Evolutionary conservation across 2,113 vertebrate genomes (phyloP), one percentile per base, ranked within the genome.

Genomic region (Carassius auratus): DNA sequence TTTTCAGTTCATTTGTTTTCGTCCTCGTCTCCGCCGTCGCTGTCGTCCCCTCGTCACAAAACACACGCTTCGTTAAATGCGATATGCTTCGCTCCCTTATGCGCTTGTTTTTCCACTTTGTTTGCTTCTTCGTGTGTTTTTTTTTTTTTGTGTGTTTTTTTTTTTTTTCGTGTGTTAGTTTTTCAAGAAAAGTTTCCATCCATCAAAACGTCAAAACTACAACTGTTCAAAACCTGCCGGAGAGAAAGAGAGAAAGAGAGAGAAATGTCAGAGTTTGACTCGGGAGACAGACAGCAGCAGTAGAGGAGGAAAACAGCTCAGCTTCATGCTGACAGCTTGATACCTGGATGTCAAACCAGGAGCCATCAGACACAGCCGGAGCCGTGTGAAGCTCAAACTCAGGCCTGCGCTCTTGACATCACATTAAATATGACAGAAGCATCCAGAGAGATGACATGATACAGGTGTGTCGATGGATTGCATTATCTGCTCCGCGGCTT

Each of bases 181-280:
- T 89, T 76, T 80, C 73, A 68, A 88, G 85, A 78, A 89, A 89
- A 87, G 80, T 87, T 84, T 87, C 84, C 86, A 86, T 88, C 85
- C 52, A 69, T 86, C 73, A 84, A 87, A 75, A 78, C 71, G 73
- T 84, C 86, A 74, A 84, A 62, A 76, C 81, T 78, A 69, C 75
- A 85, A 84, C 76, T 84, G 81, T 86, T 85, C 76, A 84, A 84
- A 84, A 88, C 88, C 88, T 89, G 86, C 19, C 80, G 73, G 19
- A 74, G 61, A 87, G 30, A 30, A 30, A 30, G 78, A 76, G 36
- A 89, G 69, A 84, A 8, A 80, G 78, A 83, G 78, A 81, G 64
- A 69, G 64, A 75, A 55, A 86, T 85, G 87, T 85, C 76, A 80
- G 85, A 45, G 68, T 55, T 48, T 57, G 61, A 81, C 85, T 76